phyloP scores from a whole-genome alignment of 2,797 vertebrate genomes.

The Argya squamiceps region DNA sequence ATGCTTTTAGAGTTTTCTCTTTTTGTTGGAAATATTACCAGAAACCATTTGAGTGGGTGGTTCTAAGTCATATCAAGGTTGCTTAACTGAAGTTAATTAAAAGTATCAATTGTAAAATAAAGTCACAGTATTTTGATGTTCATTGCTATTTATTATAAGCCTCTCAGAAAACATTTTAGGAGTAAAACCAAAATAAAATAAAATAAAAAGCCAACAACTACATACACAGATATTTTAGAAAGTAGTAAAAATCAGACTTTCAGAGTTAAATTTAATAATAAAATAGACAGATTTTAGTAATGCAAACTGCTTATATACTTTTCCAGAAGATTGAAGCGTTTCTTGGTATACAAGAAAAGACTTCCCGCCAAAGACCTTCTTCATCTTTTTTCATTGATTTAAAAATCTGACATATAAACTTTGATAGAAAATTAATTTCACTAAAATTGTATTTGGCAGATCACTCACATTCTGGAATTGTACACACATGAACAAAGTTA shows the following conservation, averaged over 20 bases:
- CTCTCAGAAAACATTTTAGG: neutral
- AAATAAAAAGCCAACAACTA: neutral
- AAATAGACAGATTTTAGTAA: neutral
- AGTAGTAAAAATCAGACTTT: neutral
- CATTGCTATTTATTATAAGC: neutral
- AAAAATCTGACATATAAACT: neutral
- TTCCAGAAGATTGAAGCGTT: neutral
- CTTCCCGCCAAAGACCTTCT: fast-evolving
- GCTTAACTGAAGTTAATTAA: neutral
- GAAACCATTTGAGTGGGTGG: neutral
- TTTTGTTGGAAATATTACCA: neutral
- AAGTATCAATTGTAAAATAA: neutral
- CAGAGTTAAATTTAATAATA: neutral
- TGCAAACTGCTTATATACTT: neutral
- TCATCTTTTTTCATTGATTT: neutral
- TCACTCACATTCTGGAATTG: neutral
- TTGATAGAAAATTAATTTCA: neutral
- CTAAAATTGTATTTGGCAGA: neutral
- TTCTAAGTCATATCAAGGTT: neutral
- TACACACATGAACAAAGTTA: neutral
- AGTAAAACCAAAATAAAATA: neutral
- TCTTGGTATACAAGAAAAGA: neutral
- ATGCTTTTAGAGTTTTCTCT: neutral
- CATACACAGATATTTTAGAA: neutral
- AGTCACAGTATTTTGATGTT: neutral